Evolutionary conservation across 2,113 vertebrate genomes (phyloP).

Genomic region (Oryzias curvinotus): DNA sequence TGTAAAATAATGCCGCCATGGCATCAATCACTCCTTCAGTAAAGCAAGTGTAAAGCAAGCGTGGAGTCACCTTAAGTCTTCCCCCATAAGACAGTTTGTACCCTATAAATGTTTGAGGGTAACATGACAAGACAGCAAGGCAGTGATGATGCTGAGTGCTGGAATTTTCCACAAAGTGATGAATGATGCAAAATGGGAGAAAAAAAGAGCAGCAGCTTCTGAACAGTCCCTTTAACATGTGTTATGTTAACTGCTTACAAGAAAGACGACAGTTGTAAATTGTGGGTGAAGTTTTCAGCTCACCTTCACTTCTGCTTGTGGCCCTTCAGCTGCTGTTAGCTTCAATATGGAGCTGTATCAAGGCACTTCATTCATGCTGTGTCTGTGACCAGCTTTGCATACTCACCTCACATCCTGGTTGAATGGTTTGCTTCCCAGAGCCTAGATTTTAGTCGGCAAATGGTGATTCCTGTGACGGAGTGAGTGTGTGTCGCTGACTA

Average conservation of each 20-base stretch:
- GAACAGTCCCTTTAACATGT: conserved; percentile 24
- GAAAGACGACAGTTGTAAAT: conserved; percentile 31
- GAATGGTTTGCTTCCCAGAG: conserved; percentile 39
- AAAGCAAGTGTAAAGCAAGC: conserved; percentile 28
- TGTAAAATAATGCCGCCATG: neutral
- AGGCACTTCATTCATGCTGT: too few species aligned
- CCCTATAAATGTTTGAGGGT: conserved; percentile 54
- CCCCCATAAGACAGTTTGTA: conserved; percentile 29
- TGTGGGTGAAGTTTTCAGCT: conserved; percentile 8
- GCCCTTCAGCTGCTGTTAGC: neutral
- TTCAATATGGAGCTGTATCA: too few species aligned
- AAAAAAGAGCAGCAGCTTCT: conserved; percentile 42
- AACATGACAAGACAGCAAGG: conserved; percentile 44
- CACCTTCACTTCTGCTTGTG: conserved; percentile 4
- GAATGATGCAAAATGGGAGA: conserved; percentile 54
- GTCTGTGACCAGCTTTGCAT: conserved; percentile 3
- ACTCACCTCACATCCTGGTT: conserved; percentile 2
- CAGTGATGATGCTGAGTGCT: conserved; percentile 50
- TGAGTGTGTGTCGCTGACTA: conserved; percentile 37
- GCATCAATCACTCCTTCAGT: neutral
- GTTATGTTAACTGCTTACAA: conserved; percentile 35
- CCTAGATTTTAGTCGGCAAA: conserved; percentile 49
- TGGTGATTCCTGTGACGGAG: conserved; percentile 37
- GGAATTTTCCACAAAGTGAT: conserved; percentile 39
- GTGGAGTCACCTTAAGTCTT: conserved; percentile 12